Evolutionary conservation across 2,797 vertebrate species (phyloP).

Genomic region (Parotocinclus haroldoi): DNA sequence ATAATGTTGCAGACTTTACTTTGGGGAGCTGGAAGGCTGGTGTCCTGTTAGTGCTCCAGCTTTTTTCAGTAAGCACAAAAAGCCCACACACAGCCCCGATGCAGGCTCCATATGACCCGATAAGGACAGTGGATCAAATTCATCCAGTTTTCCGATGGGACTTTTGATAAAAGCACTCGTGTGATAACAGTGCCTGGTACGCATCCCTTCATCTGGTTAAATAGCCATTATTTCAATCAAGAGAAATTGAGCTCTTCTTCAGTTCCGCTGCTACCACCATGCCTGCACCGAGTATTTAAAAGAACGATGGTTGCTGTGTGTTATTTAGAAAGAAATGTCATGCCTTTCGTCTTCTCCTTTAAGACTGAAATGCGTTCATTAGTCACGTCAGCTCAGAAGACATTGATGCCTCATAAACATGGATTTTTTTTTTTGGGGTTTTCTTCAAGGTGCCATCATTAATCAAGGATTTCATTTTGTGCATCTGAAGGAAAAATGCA

Average conservation of each 20-base stretch:
- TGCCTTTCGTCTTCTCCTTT: not conserved
- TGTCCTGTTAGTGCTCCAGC: too few species aligned
- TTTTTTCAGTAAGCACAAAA: not conserved
- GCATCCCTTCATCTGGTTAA: conserved; percentile 4
- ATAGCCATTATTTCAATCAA: conserved; percentile 16
- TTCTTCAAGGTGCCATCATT: conserved; percentile 35
- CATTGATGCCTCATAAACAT: not conserved
- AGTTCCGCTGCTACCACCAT: not conserved
- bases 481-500: conserved; percentile 2
- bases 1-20: too few species aligned
- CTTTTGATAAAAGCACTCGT: conserved; percentile 21
- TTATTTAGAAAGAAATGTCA: conserved; percentile 6
- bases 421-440: conserved; percentile 14
- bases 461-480: conserved; percentile 35
- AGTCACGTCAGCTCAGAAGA: conserved; percentile 7
- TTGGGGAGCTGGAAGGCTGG: too few species aligned
- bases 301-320: not conserved
- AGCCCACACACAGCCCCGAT: conserved; percentile 25
- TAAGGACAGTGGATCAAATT: conserved; percentile 19
- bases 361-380: conserved; percentile 1
- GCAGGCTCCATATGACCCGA: conserved; percentile 19
- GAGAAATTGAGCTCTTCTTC: not conserved
- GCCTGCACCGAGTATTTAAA: not conserved
- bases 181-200: conserved; percentile 14
- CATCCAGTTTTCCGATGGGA: conserved; percentile 11